Conservation (phyloP, 2,113 vertebrate species). For the Rhizomys pruinosus region DNA sequence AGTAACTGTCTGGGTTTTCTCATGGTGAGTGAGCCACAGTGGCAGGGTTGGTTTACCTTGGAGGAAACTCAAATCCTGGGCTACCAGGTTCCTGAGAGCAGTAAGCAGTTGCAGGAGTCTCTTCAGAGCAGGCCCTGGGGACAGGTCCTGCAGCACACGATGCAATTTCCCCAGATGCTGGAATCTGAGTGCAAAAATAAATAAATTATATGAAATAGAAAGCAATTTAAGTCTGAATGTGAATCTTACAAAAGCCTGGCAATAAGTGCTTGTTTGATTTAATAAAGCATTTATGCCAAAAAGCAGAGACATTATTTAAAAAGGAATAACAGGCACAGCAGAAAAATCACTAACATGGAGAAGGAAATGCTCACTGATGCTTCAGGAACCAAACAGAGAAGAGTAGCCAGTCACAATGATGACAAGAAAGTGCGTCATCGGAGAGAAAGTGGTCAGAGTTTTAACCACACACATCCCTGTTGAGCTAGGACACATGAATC, state of each 20-base stretch:
- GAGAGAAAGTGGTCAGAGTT: background rate
- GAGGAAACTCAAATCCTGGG: conserved; percentile 68
- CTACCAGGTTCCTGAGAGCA: conserved; percentile 55
- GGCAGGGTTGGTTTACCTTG: conserved; percentile 70
- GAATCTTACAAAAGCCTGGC: background rate
- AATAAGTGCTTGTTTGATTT: background rate
- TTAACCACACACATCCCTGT: background rate
- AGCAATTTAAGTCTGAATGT: background rate
- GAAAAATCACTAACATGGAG: background rate
- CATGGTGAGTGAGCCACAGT: background rate
- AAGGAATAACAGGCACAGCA: background rate
- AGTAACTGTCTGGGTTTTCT: background rate
- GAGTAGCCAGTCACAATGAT: background rate
- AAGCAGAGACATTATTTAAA: background rate
- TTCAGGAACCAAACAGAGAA: background rate
- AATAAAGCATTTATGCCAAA: background rate
- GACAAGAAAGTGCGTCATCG: background rate
- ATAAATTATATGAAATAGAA: background rate
- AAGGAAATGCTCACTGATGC: background rate
- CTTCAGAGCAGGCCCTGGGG: conserved; percentile 38
- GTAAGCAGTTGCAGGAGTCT: conserved; percentile 47
- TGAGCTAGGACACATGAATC: background rate
- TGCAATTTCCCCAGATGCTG: conserved; percentile 60
- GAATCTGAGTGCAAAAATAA: conserved; percentile 58
- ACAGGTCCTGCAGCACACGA: background rate